Base-by-base conservation (phyloP, 2,888 invertebrate species). In the Drosophila parthenogenetica region DNA sequence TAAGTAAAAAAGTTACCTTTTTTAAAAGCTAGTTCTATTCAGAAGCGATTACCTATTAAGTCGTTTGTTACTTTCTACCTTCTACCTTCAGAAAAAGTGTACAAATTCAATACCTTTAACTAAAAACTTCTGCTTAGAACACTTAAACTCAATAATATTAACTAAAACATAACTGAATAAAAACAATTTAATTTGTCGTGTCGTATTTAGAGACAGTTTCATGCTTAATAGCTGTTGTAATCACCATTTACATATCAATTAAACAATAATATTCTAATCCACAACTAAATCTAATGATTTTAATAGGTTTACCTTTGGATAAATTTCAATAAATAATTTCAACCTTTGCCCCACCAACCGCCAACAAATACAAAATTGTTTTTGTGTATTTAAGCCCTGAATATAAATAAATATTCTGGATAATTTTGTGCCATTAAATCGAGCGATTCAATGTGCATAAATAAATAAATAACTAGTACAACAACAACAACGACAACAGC, bases 401-500 rank as follows among this genome's bases (percentile, higher is more conserved):
- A 17, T 53, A 55, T 57, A 57, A 57, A 37, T 46, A 57, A 35
- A 35, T 57, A 45, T 22, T 51, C 11, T 62, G 40, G 45, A 60
- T 60, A 54, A 58, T 73, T 22, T 43, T 46, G 35, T 40, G 37
- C 19, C 49, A 73, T 77, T 55, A 73, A 66, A 45, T 45, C 37
- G 22, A 66, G 55, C 45, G 17, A 13, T 73, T 59, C 40, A 43
- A 40, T 59, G 59, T 39, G 63, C 64, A 57, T 61, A 64, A 43
- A 79, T 74, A 78, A 79, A 64, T 57, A 65, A 82, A 63, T 70
- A 70, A 82, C 86, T 66, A 53, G 3, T 63, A 46, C 50, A 59
- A 48, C 46, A 73, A 48, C 45, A 49, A 62, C 48, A 59, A 40
- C 35, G 42, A 40, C 22, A 39, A 32, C 35, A 45, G 40, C 22